Percentiles rank a stretch among this genome's conserved stretches.
These are phyloP conservation scores for Machaerirhynchus nigripectus DNA, from an alignment of 2,113 vertebrate genomes.

Conservation along the genomic window DNA sequence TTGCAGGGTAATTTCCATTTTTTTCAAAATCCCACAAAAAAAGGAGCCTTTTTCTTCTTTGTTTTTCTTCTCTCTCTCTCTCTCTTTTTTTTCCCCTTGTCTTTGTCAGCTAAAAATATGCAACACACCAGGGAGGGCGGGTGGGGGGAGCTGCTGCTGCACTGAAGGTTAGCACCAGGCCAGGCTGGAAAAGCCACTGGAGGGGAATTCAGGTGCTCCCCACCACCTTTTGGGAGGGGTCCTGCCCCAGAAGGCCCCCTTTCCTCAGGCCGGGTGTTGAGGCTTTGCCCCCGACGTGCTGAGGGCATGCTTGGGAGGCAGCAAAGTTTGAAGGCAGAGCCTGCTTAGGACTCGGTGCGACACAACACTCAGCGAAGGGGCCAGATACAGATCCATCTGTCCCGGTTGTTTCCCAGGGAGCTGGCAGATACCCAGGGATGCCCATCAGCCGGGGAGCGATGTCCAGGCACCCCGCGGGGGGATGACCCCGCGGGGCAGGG, in stretches of 20 bases:
- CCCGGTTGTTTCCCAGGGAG: neutral
- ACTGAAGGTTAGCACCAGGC: neutral
- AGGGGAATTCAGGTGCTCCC: neutral
- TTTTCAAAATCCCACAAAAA: slow-evolving; percentile 48
- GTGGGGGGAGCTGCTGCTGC: neutral
- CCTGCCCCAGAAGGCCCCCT: neutral
- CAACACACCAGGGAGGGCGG: neutral
- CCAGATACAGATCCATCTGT: neutral
- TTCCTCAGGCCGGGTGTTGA: accelerated
- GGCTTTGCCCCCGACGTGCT: accelerated
- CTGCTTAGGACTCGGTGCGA: neutral
- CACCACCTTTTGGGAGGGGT: neutral
- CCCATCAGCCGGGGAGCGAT: neutral
- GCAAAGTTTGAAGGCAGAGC: neutral
- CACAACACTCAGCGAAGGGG: neutral
- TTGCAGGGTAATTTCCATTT: slow-evolving; percentile 56
- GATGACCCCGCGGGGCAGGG: neutral
- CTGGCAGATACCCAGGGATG: neutral
- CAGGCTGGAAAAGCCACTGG: neutral
- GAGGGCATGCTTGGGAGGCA: neutral
- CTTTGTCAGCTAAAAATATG: slow-evolving; percentile 50
- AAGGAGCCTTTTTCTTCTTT: slow-evolving; percentile 7
- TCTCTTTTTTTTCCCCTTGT: neutral
- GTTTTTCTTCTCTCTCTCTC: neutral
- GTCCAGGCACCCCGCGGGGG: neutral